These are phyloP conservation scores for Champsocephalus gunnari DNA, from an alignment of 2,797 vertebrate species.

Conservation along the genomic window DNA sequence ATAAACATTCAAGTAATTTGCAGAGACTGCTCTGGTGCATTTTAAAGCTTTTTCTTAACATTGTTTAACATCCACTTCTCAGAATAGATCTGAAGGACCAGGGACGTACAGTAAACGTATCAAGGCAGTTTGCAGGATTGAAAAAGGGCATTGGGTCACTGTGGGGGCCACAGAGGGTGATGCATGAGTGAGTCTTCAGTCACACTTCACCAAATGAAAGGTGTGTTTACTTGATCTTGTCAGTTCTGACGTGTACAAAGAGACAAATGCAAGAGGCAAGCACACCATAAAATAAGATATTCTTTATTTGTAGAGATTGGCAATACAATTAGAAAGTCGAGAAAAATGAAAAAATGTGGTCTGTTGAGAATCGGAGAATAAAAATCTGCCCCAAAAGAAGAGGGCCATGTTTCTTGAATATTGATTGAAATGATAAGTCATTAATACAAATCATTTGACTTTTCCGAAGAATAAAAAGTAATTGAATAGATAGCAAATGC, in stretches of 20 bases:
- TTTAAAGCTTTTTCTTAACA: slow-evolving; percentile 36
- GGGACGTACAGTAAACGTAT: slow-evolving; percentile 38
- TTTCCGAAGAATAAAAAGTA: no score
- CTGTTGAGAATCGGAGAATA: background rate
- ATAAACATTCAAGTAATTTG: slow-evolving; percentile 50
- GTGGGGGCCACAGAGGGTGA: slow-evolving; percentile 36
- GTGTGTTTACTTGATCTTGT: slow-evolving; percentile 63
- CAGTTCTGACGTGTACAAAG: slow-evolving; percentile 47
- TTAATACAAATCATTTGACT: background rate
- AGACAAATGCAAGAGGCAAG: slow-evolving; percentile 3
- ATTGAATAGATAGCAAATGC: background rate
- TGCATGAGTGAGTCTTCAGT: slow-evolving; percentile 62
- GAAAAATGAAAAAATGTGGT: slow-evolving; percentile 1
- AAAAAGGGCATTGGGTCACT: slow-evolving; percentile 51
- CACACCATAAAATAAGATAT: slow-evolving; percentile 13
- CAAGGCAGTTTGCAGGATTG: slow-evolving; percentile 43
- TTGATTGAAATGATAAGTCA: background rate
- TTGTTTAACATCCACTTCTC: slow-evolving; percentile 40
- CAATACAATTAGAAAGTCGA: slow-evolving; percentile 1
- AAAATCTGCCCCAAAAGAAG: background rate
- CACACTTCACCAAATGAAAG: slow-evolving; percentile 70
- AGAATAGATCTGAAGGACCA: slow-evolving; percentile 39
- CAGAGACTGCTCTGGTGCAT: slow-evolving; percentile 9
- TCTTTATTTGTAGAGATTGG: slow-evolving; percentile 9
- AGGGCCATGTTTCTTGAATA: background rate